Evolutionary conservation across 2,888 invertebrate genomes (phyloP).

Genomic region (Parnassius smintheus): DNA sequence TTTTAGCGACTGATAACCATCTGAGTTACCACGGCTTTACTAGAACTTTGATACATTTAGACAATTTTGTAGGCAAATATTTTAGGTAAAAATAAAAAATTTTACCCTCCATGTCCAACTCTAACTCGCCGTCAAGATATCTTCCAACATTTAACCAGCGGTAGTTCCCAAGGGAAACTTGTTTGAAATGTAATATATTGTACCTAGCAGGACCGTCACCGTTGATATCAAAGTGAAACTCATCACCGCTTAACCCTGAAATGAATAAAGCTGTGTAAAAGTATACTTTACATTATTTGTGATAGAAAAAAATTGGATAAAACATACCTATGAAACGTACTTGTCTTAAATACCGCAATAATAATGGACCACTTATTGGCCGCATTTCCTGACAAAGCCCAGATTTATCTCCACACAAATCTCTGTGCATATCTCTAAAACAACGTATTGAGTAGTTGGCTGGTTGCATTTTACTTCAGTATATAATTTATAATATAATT

Average conservation of each 20-base stretch:
- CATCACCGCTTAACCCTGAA: constrained; percentile 92
- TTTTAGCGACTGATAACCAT: too few relatives aligned
- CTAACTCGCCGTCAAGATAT: constrained; percentile 89
- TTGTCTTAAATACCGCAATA: constrained; percentile 90
- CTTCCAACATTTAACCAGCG: constrained; percentile 93
- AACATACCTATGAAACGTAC: constrained; percentile 92
- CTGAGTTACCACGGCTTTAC: too few relatives aligned
- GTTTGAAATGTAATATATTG: constrained; percentile 97
- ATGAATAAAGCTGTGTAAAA: background rate
- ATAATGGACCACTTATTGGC: constrained; percentile 92
- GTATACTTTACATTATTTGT: background rate
- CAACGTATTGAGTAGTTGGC: background rate
- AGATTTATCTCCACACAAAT: constrained; percentile 86
- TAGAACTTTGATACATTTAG: too few relatives aligned
- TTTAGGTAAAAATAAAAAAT: too few relatives aligned
- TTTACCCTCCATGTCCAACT: constrained; percentile 89
- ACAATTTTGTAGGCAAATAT: too few relatives aligned
- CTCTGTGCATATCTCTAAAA: constrained; percentile 89
- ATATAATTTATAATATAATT: background rate
- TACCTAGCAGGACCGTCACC: constrained; percentile 97
- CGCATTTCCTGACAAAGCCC: constrained; percentile 94
- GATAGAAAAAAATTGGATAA: background rate
- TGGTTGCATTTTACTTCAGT: background rate
- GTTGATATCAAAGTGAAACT: constrained; percentile 92
- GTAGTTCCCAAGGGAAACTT: constrained; percentile 86